Conservation (phyloP, 2,113 vertebrate genomes). For the Otis tarda region DNA sequence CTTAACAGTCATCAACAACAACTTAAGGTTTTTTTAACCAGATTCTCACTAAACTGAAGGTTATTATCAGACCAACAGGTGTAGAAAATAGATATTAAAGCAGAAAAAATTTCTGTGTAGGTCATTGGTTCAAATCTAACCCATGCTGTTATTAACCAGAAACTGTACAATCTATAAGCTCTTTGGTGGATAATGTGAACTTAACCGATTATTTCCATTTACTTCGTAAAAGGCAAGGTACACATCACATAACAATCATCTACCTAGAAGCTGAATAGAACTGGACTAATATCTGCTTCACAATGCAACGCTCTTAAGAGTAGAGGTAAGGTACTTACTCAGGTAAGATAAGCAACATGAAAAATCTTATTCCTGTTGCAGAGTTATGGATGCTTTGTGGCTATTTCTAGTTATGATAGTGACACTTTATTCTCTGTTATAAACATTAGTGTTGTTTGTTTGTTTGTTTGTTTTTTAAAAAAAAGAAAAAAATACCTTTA, state of each 20-base stretch:
- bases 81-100: neutral
- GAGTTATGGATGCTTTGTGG: neutral
- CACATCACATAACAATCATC: neutral
- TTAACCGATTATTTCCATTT: neutral
- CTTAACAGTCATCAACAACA: neutral
- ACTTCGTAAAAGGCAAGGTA: neutral
- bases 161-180: neutral
- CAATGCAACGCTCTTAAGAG: neutral
- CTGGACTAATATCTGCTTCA: neutral
- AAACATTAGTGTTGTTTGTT: neutral
- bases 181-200: neutral
- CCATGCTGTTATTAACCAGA: neutral
- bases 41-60: neutral
- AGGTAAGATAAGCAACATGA: neutral
- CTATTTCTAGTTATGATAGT: neutral
- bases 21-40: neutral
- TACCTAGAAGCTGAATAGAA: neutral
- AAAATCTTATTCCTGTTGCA: neutral
- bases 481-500: neutral
- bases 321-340: neutral
- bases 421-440: neutral
- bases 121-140: neutral
- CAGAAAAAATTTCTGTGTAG: neutral
- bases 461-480: neutral
- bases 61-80: neutral